Evolutionary conservation across 64 coral and sea anemone genomes (phyloP), one percentile per base, ranked within the genome.

Genomic region (Pocillopora verrucosa): DNA sequence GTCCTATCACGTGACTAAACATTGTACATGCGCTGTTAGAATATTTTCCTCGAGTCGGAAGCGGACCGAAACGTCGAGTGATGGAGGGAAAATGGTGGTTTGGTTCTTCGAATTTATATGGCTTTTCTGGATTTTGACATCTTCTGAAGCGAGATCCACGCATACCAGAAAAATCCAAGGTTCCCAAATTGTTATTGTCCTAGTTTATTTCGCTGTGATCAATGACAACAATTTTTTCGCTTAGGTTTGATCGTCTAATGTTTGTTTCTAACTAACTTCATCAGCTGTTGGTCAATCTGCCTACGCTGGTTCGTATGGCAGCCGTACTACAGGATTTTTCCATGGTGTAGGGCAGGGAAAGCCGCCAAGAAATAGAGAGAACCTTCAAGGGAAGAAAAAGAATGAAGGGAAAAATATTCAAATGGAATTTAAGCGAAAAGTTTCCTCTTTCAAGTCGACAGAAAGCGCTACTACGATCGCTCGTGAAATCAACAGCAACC

Each of bases 51-150:
- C 74, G 41, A 75, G 89, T 93, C 81, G 91, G 94, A 79, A 91
- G 80, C 79, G 76, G 86, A 88, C 76, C 78, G 80, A 92, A 51
- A 51, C 41, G 41, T 51, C 41, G 76, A 93, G 95, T 87, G 76
- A 97, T 97, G 95, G 95, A 92, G 95, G 88, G 95, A 97, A 93
- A 85, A 97, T 97, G 95, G 76, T 93, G 13, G 72, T 60, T 76
- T 36, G 91, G 65, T 89, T 82, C 41, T 82, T 89, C 95, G 83
- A 94, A 88, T 83, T 91, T 88, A 75, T 91, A 97, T 93, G 83
- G 90, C 92, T 97, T 90, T 94, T 93, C 75, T 91, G 79, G 84
- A 73, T 93, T 87, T 69, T 83, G 36, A 72, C 67, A 76, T 93
- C 80, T 85, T 51, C 87, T 89, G 88, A 86, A 78, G 60, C 61